phyloP scores from a whole-genome alignment of 2,888 invertebrate species.

The Tholera decimalis region DNA sequence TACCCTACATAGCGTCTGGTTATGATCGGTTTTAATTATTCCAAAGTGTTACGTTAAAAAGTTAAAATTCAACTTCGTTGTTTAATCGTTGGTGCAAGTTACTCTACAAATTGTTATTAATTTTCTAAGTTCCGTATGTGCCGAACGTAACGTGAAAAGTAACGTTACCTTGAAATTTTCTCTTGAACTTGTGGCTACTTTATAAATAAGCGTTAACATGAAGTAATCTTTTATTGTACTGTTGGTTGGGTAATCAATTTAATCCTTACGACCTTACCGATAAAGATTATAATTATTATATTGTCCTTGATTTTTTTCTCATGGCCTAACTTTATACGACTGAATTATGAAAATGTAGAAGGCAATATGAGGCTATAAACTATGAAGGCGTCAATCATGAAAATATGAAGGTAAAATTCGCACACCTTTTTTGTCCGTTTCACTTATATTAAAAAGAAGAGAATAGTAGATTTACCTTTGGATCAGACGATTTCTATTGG shows the following conservation, averaged over 20 bases:
- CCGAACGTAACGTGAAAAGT: constrained; percentile 37
- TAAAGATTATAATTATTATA: constrained; percentile 11
- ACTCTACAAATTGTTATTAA: constrained; percentile 57
- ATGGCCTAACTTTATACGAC: constrained; percentile 22
- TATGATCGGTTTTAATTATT: constrained; percentile 7
- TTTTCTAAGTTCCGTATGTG: constrained; percentile 50
- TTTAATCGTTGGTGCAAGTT: constrained; percentile 24
- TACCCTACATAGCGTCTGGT: too few species aligned
- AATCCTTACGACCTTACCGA: not conserved
- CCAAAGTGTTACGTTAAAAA: not conserved
- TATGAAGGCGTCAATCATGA: constrained; percentile 18
- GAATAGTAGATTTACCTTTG: constrained; percentile 26
- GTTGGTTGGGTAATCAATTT: constrained; percentile 14
- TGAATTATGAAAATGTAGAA: constrained; percentile 37
- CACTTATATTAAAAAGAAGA: constrained; percentile 18
- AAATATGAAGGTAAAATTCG: constrained; percentile 18
- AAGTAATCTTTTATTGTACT: constrained; percentile 29
- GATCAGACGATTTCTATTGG: constrained; percentile 13
- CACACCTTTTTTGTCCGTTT: constrained; percentile 18
- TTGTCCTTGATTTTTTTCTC: constrained; percentile 4
- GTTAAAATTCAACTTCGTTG: constrained; percentile 25
- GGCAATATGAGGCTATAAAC: constrained; percentile 31
- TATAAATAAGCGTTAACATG: constrained; percentile 35
- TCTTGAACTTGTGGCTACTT: constrained; percentile 22
- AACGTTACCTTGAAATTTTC: constrained; percentile 47